These are phyloP conservation scores for Tipula helvola DNA, from an alignment of 2,888 invertebrate genomes.

Conservation along the genomic window DNA sequence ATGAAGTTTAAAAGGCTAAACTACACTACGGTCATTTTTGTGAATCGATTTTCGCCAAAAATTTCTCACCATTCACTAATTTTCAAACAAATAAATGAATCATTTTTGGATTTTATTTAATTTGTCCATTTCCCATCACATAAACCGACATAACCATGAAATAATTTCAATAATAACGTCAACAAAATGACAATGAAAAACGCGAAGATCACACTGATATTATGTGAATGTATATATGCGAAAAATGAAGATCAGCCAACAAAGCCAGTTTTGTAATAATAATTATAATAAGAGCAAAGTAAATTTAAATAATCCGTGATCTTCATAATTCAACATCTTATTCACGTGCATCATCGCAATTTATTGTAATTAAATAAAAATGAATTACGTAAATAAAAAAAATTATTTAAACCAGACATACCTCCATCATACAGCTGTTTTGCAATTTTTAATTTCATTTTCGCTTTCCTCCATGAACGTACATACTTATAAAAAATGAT, in stretches of 20 bases:
- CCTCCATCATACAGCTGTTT: neutral
- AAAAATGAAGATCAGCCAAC: neutral
- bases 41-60: no score
- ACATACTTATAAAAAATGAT: neutral
- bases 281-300: neutral
- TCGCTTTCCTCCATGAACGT: neutral
- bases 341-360: neutral
- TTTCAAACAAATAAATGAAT: no score
- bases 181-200: neutral
- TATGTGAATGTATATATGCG: neutral
- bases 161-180: neutral
- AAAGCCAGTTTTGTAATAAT: neutral
- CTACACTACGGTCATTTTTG: no score
- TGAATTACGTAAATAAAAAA: neutral
- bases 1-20: no score
- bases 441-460: neutral
- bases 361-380: neutral
- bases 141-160: neutral
- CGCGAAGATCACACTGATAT: neutral
- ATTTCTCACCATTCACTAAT: no score
- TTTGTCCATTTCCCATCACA: neutral
- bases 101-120: no score
- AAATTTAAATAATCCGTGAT: neutral
- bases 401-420: neutral
- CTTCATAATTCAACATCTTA: slow-evolving; percentile 4